Percentiles rank a stretch among this genome's conserved stretches.
phyloP scores from a whole-genome alignment of 2,797 vertebrate species.

The Anableps anableps region DNA sequence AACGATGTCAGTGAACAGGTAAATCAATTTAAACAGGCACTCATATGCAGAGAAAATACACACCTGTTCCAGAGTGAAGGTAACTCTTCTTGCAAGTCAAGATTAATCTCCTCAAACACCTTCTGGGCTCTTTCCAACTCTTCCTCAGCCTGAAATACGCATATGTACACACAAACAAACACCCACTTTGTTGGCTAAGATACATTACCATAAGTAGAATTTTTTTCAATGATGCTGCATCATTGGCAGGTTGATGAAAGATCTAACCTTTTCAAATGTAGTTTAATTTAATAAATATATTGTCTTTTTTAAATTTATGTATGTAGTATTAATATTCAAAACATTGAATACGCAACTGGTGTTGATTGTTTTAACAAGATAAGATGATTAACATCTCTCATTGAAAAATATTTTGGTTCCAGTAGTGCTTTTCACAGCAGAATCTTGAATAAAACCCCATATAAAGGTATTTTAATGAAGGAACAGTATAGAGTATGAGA shows the following conservation, averaged over 20 bases:
- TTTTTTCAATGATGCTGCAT: background rate
- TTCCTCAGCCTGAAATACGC: constrained; percentile 90
- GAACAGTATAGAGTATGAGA: too few relatives aligned
- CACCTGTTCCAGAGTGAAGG: constrained; percentile 99
- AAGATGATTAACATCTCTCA: background rate
- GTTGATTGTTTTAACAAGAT: background rate
- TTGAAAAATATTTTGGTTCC: background rate
- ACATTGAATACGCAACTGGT: background rate
- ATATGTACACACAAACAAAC: constrained; percentile 16
- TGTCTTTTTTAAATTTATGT: background rate
- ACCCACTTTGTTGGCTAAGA: background rate
- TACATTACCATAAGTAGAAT: background rate
- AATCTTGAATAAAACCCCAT: too few relatives aligned
- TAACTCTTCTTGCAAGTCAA: constrained; percentile 96
- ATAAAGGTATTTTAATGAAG: too few relatives aligned
- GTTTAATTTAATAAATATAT: background rate
- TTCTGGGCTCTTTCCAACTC: constrained; percentile 97
- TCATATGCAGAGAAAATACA: constrained; percentile 7
- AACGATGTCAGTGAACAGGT: constrained; percentile 22
- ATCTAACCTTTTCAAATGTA: background rate
- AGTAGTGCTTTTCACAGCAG: too few relatives aligned
- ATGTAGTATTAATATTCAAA: background rate
- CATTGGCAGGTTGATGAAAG: background rate
- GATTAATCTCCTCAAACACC: constrained; percentile 98
- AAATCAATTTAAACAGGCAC: constrained; percentile 22